Base-by-base conservation (phyloP, 1,140 invertebrate genomes). In the Listronotus oregonensis region DNA sequence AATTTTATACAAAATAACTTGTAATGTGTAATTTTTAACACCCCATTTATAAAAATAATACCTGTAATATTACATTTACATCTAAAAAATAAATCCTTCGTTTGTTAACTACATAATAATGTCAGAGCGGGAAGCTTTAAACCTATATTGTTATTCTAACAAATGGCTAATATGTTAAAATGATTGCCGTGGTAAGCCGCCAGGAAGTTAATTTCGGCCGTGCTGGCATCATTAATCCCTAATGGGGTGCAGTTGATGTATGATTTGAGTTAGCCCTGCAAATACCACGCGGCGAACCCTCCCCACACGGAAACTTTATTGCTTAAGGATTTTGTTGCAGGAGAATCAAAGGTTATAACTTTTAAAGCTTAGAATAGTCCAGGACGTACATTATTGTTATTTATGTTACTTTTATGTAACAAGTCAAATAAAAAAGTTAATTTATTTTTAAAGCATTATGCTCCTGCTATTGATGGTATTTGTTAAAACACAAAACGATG, bases 161-260 rank as follows among this genome's bases (percentile, higher is more conserved):
- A 79, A 79, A 79, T 79, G 77, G 78, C 77, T 79, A 79, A 79
- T 79, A 79, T 78, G 78, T 79, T 77, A 77, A 75, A 77, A 72
- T 77, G 78, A 79, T 79, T 77, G 77, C 78, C 70, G 71, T 66
- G 73, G 75, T 77, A 79, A 79, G 77, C 78, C 78, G 71, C 69
- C 72, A 70, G 77, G 78, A 76, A 79, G 78, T 79, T 79, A 79
- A 79, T 79, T 79, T 79, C 74, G 76, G 73, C 70, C 74, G 71
- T 72, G 75, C 73, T 77, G 77, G 76, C 77, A 76, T 79, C 78
- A 79, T 79, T 79, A 79, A 79, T 79, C 78, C 78, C 77, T 78
- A 78, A 79, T 78, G 78, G 78, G 77, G 75, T 75, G 76, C 70
- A 75, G 73, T 76, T 78, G 77, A 79, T 79, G 76, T 79, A 79